A percentile compares a stretch with the other conserved stretches of the same genome.
These are phyloP conservation scores for Mythimna impura DNA, from an alignment of 2,888 invertebrate genomes.

Conservation along the genomic window DNA sequence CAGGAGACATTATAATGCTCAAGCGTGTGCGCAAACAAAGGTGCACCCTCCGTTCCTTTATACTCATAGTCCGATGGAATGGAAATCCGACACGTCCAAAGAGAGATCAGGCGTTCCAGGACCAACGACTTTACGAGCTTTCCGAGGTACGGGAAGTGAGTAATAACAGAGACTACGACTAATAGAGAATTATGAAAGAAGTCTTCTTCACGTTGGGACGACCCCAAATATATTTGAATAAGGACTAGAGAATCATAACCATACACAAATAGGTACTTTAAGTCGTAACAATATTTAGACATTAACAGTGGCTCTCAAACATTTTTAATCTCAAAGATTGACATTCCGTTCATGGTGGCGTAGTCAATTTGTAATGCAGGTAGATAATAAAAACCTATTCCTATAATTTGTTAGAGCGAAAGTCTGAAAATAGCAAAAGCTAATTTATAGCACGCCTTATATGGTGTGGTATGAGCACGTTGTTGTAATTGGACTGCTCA, in stretches of 20 bases:
- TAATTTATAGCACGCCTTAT: slow-evolving; percentile 5
- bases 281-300: background rate
- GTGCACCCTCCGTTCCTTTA: too few relatives aligned
- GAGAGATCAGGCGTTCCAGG: too few relatives aligned
- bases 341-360: background rate
- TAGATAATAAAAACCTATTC: background rate
- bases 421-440: slow-evolving; percentile 23
- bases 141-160: too few relatives aligned
- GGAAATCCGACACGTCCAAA: too few relatives aligned
- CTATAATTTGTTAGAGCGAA: slow-evolving; percentile 8
- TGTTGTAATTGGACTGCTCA: slow-evolving; percentile 26
- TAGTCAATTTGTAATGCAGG: background rate
- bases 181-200: background rate
- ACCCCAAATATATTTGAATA: background rate
- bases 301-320: background rate
- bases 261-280: background rate
- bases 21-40: too few relatives aligned
- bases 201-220: background rate
- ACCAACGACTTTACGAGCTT: too few relatives aligned
- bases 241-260: background rate
- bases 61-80: too few relatives aligned
- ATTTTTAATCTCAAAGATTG: background rate
- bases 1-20: too few relatives aligned
- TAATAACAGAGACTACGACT: background rate
- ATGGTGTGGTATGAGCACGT: slow-evolving; percentile 13